Base-by-base conservation (phyloP, 2,113 vertebrate genomes). In the Gallinago media region DNA sequence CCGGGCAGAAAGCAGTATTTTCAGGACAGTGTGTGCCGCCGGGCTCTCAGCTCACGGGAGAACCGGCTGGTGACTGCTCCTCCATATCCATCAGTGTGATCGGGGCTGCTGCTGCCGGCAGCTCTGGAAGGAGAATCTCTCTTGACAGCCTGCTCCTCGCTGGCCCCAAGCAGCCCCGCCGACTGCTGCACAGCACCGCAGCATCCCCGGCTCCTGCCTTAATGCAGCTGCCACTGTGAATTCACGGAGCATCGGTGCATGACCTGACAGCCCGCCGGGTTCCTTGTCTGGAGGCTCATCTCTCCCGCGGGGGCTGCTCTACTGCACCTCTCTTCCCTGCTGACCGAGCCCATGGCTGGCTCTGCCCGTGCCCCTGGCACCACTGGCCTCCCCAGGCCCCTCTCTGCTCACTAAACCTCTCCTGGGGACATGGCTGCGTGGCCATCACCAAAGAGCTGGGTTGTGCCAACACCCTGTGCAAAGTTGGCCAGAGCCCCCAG, bases 11-110 rank as follows among this genome's bases (percentile, higher is more conserved):
- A 47, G n/a, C 67, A 29, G 36, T 12, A 29, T 79, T 42, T 46
- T 32, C 59, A 58, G 1, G 2, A 18, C 40, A 16, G 15, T 0
- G 2, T 32, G 27, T 40, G 71, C 44, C 0, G 0, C 36, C 23
- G 66, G 27, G 58, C 32, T 62, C 84, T 63, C 44, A 56, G 49
- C 61, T 52, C 1, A 0, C 0, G 11, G 66, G 66, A 74, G 18
- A 65, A 73, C 31, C 1, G 1, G 25, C 44, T 70, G 54, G 61
- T 22, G 38, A 25, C 47, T 52, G 77, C 32, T 89, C 29, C 52
- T 38, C 47, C 19, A 5, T 40, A 59, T 32, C 49, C 2, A 2
- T 14, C 77, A 26, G 70, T 2, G 9, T 4, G 17, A 65, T 10
- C 10, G 0, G 1, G 47, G 73, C 42, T 67, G 94, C 68, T 65